phyloP scores from a whole-genome alignment of 1,140 invertebrate genomes.

The Calliphora vicina region DNA sequence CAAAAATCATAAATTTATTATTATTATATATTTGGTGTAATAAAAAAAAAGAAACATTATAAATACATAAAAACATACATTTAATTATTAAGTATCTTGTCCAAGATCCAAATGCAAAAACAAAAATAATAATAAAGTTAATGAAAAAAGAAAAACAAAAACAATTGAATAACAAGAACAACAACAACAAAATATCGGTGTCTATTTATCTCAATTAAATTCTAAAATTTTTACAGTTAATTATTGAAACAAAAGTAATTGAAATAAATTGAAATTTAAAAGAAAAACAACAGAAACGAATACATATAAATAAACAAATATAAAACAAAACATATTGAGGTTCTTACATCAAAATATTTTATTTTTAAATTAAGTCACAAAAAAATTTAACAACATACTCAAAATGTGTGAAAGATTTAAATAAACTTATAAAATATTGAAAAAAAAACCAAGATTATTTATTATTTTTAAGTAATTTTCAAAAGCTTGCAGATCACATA shows the following conservation, averaged over 20 bases:
- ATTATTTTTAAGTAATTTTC: not conserved
- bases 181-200: conserved; percentile 39
- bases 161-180: conserved; percentile 37
- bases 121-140: conserved; percentile 4
- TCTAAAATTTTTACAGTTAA: conserved; percentile 15
- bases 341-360: not conserved
- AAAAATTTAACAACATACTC: not conserved
- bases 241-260: conserved; percentile 16
- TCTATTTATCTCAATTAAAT: conserved; percentile 34
- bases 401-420: not conserved
- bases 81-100: conserved; percentile 18
- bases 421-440: not conserved
- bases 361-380: not conserved
- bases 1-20: not conserved
- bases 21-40: not conserved
- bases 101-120: no score
- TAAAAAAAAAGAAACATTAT: not conserved
- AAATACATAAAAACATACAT: conserved; percentile 25
- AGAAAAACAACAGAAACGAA: not conserved
- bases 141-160: conserved; percentile 11
- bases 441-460: not conserved
- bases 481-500: no score
- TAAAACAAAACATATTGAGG: conserved; percentile 9
- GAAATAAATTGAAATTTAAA: not conserved
- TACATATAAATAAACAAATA: not conserved